Evolutionary conservation across 2,888 invertebrate species (phyloP).

Genomic region (Plebejus argus): DNA sequence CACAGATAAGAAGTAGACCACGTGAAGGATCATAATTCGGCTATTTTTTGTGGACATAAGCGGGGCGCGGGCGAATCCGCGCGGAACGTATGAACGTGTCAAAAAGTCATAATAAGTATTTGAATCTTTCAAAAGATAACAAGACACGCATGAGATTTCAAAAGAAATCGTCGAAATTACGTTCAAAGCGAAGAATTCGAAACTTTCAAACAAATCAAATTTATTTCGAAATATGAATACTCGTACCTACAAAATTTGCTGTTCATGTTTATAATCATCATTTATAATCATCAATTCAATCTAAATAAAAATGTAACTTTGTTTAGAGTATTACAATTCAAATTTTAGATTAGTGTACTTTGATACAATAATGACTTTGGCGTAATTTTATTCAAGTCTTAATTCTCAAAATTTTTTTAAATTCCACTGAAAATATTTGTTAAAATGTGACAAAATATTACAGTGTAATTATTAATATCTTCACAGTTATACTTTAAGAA

Average conservation of each 20-base stretch:
- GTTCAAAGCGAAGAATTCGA: background rate
- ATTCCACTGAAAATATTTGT: no score
- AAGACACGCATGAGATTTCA: background rate
- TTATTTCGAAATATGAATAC: background rate
- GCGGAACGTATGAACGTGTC: background rate
- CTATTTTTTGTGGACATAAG: no score
- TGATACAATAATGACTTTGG: no score
- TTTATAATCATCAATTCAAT: no score
- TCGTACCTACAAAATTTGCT: background rate
- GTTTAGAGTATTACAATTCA: background rate
- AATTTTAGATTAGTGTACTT: background rate
- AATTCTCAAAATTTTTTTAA: no score
- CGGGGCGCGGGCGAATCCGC: no score
- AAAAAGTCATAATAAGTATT: background rate
- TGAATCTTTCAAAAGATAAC: background rate
- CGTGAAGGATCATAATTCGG: no score
- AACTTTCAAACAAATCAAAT: background rate
- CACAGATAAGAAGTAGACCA: no score
- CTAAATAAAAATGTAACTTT: background rate
- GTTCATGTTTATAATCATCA: background rate
- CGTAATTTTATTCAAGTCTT: no score
- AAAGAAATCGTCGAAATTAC: background rate
- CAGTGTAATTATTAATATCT: no score
- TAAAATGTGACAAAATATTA: no score
- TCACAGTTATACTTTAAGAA: no score